Conservation (phyloP, 2,113 vertebrate genomes). For the Halichoeres trimaculatus region DNA sequence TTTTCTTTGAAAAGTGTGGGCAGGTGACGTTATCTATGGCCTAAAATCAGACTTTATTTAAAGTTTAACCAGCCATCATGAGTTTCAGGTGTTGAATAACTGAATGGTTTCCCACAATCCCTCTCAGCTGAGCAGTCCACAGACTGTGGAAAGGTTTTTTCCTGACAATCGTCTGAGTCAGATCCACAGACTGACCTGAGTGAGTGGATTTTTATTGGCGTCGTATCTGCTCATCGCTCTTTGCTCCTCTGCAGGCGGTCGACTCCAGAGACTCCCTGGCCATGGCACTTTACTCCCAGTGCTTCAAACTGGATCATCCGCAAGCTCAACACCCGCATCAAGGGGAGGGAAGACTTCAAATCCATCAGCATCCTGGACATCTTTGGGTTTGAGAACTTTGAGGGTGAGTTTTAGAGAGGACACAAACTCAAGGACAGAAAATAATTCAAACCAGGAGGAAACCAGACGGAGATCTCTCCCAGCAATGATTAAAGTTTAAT, state of each 20-base stretch:
- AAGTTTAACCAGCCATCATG: no score
- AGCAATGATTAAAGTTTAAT: neutral
- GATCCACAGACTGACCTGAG: no score
- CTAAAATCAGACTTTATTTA: no score
- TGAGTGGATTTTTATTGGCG: no score
- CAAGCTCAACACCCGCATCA: slow-evolving; percentile 93
- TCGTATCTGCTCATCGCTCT: neutral
- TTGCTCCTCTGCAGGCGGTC: slow-evolving; percentile 83
- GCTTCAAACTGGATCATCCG: slow-evolving; percentile 96
- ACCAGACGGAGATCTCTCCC: neutral
- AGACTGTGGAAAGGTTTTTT: no score
- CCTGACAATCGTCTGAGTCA: no score
- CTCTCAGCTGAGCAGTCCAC: no score
- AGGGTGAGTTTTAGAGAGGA: slow-evolving; percentile 80
- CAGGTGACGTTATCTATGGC: no score
- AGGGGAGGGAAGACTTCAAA: slow-evolving; percentile 91
- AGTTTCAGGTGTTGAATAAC: no score
- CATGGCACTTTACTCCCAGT: slow-evolving; percentile 98
- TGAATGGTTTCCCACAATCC: no score
- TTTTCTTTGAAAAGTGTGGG: no score
- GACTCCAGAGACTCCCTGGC: slow-evolving; percentile 98
- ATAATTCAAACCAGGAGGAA: neutral
- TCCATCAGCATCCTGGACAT: slow-evolving; percentile 97
- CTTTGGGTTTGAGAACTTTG: slow-evolving; percentile 99
- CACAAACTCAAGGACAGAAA: no score